Conservation (phyloP, 1,140 invertebrate genomes). For the Conus betulinus region DNA sequence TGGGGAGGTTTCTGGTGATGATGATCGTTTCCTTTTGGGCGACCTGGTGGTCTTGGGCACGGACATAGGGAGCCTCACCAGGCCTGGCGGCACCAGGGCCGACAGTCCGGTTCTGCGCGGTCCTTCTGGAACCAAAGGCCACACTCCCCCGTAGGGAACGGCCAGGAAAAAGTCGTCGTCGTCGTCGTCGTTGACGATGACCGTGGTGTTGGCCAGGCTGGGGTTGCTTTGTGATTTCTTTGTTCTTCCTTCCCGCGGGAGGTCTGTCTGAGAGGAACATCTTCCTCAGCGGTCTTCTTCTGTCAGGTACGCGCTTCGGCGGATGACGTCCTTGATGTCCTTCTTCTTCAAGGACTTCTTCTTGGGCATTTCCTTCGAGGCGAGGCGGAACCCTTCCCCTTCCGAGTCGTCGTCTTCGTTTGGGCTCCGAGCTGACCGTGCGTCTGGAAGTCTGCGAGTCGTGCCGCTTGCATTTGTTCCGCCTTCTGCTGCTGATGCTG, state of each 20-base stretch:
- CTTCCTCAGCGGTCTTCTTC: conserved; percentile 13
- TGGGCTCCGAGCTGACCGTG: background rate
- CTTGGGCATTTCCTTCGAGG: background rate
- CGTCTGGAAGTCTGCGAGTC: background rate
- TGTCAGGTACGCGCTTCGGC: conserved; percentile 14
- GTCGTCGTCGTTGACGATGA: background rate
- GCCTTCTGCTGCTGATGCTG: background rate
- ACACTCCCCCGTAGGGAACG: background rate
- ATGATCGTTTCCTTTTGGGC: background rate
- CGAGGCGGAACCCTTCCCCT: background rate
- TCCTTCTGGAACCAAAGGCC: background rate
- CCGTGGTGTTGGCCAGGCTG: background rate
- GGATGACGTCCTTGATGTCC: conserved; percentile 13
- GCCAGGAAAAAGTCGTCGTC: background rate
- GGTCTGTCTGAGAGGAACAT: background rate
- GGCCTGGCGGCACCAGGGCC: background rate
- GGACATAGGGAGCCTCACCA: background rate
- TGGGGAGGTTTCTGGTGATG: background rate
- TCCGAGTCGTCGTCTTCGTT: background rate
- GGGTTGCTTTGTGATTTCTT: background rate
- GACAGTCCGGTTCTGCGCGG: background rate
- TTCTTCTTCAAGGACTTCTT: conserved; percentile 1
- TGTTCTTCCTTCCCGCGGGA: background rate
- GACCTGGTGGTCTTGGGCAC: background rate
- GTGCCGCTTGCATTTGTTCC: background rate